Conservation (phyloP, 2,797 vertebrate species). For the Streptopelia turtur region DNA sequence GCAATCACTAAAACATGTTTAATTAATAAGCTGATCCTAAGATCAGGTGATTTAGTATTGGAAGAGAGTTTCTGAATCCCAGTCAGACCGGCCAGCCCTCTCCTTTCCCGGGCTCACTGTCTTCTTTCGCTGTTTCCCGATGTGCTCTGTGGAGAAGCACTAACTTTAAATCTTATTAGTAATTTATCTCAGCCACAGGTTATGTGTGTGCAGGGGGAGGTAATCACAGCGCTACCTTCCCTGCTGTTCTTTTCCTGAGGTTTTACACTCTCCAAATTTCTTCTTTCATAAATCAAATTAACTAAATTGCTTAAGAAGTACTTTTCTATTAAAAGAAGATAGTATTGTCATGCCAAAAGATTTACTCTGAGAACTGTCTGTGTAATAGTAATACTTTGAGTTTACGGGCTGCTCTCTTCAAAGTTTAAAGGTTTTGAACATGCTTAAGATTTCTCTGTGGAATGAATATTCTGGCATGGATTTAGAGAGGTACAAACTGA, state of each 20-base stretch:
- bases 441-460: neutral
- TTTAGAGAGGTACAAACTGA: neutral
- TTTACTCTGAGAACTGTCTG: neutral
- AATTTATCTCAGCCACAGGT: slow-evolving; percentile 19
- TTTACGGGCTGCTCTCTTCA: neutral
- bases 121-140: neutral
- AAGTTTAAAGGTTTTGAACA: neutral
- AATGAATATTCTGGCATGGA: neutral
- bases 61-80: neutral
- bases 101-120: neutral
- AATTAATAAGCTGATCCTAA: neutral
- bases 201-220: neutral
- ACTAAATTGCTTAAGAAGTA: slow-evolving; percentile 54
- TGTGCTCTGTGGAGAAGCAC: fast-evolving
- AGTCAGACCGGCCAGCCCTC: neutral
- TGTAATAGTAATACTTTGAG: neutral
- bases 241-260: slow-evolving; percentile 58
- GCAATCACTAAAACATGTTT: neutral
- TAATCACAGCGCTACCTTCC: slow-evolving; percentile 54
- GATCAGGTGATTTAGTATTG: neutral
- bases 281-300: slow-evolving; percentile 55
- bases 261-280: slow-evolving; percentile 34
- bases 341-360: neutral
- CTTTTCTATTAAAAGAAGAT: slow-evolving; percentile 38
- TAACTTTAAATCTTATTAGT: neutral